Evolutionary conservation across 2,797 vertebrate species (phyloP).

Genomic region (Crocidura indochinensis): DNA sequence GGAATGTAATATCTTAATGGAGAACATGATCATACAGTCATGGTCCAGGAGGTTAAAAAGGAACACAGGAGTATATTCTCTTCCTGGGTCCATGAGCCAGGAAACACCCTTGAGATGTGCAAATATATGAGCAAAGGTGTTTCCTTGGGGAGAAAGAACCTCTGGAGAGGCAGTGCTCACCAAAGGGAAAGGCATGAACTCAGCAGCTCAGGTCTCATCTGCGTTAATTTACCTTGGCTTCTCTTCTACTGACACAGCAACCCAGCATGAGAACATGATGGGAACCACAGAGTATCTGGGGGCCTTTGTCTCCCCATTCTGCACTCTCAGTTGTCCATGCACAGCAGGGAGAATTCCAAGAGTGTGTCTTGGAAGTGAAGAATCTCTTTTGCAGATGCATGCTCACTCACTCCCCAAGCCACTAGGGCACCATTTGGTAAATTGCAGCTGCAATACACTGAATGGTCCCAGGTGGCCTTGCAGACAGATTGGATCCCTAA

Average conservation of each 20-base stretch:
- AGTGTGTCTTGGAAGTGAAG: background rate
- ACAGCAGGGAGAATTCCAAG: conserved; percentile 3
- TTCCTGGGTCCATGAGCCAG: background rate
- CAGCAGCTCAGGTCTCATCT: background rate
- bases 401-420: conserved; percentile 56
- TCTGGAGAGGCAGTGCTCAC: background rate
- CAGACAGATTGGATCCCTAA: conserved; percentile 81
- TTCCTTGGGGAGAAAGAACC: background rate
- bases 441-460: conserved; percentile 72
- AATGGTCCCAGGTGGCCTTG: conserved; percentile 82
- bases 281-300: background rate
- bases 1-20: background rate
- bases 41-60: background rate
- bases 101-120: conserved; percentile 13
- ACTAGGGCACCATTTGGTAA: conserved; percentile 81
- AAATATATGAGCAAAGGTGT: background rate
- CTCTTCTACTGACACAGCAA: conserved; percentile 19
- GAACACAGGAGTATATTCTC: too few relatives aligned
- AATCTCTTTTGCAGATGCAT: conserved; percentile 63
- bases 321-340: conserved; percentile 12
- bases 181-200: background rate
- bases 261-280: background rate
- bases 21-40: background rate
- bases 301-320: background rate
- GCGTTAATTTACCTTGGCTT: background rate